These are phyloP conservation scores for Zalophus californianus DNA, from an alignment of 2,797 vertebrate species.

Conservation along the genomic window DNA sequence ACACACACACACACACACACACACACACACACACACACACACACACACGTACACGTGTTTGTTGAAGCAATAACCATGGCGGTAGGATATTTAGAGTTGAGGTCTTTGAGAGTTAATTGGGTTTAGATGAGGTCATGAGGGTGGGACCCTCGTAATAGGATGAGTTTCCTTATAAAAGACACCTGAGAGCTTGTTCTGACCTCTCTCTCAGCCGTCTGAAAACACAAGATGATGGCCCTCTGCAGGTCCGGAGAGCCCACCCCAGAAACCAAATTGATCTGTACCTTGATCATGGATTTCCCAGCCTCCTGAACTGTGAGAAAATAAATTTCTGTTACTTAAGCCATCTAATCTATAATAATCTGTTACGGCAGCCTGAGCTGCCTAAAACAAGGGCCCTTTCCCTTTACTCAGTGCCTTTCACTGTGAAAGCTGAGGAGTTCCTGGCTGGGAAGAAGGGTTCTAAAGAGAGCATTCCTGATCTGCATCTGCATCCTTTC, in stretches of 20 bases:
- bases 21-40: fast-evolving
- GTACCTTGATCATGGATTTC: neutral
- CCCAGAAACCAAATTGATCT: neutral
- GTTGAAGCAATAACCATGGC: neutral
- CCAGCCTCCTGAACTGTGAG: neutral
- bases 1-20: too few relatives aligned
- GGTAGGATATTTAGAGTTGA: neutral
- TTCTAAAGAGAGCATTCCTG: neutral
- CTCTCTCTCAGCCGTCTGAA: neutral
- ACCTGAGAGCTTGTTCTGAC: neutral
- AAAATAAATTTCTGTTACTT: neutral
- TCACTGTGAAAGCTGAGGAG: neutral
- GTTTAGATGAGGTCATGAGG: neutral
- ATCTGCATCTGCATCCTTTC: neutral
- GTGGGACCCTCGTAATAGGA: neutral
- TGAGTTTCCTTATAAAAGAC: neutral
- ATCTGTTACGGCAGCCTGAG: neutral
- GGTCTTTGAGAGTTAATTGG: neutral
- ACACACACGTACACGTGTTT: too few relatives aligned
- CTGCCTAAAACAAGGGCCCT: neutral
- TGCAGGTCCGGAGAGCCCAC: neutral
- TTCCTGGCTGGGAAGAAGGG: neutral
- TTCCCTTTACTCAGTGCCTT: fast-evolving
- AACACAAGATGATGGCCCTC: neutral
- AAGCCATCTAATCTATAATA: neutral